These are phyloP conservation scores for Lasius platythorax DNA, from an alignment of 2,888 invertebrate genomes.

Conservation along the genomic window DNA sequence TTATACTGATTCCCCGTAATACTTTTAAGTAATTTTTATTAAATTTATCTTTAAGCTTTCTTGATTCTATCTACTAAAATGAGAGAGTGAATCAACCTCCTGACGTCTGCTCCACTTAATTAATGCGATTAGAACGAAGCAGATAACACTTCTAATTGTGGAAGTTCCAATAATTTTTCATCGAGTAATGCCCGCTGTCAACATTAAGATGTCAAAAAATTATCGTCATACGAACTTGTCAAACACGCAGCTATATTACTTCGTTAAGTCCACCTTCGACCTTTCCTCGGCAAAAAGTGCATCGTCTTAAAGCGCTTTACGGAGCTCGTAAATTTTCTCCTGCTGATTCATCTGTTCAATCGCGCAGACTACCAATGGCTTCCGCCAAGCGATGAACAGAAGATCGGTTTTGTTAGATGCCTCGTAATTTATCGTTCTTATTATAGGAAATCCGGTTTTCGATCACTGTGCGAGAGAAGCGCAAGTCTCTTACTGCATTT, in stretches of 20 bases:
- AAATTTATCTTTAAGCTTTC: neutral
- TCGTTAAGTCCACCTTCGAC: conserved; percentile 54
- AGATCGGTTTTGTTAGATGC: conserved; percentile 36
- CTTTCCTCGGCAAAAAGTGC: conserved; percentile 57
- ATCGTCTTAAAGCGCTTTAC: conserved; percentile 61
- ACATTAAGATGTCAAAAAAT: neutral
- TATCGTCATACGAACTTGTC: neutral
- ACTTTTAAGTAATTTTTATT: neutral
- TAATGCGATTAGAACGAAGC: neutral
- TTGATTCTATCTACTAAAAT: neutral
- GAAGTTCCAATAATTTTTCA: conserved; percentile 22
- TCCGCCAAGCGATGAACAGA: conserved; percentile 38
- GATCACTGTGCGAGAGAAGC: conserved; percentile 23
- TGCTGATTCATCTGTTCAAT: conserved; percentile 62
- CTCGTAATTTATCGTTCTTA: conserved; percentile 64
- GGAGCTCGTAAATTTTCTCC: conserved; percentile 67
- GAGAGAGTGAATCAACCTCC: neutral
- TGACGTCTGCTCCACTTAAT: neutral
- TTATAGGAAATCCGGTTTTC: conserved; percentile 58
- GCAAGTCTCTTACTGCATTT: neutral
- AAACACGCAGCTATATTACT: conserved; percentile 5
- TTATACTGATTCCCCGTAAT: neutral
- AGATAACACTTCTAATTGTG: neutral
- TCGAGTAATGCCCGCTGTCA: conserved; percentile 1
- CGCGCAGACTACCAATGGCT: conserved; percentile 55